Percentiles rank a stretch among this genome's conserved stretches.
Conservation (phyloP, 2,797 vertebrate genomes). For the Furcifer pardalis region DNA sequence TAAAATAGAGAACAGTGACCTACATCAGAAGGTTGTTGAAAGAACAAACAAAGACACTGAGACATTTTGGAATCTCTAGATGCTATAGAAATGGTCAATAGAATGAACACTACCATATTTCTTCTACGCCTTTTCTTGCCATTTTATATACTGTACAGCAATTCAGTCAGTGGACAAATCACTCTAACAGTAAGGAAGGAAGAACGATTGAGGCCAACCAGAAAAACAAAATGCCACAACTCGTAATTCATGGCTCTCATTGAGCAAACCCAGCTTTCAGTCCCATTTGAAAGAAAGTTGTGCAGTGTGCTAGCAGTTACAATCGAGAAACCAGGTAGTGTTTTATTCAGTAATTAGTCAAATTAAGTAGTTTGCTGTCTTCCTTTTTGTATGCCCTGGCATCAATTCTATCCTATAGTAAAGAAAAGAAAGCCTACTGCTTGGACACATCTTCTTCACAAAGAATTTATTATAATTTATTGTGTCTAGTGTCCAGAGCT, state of each 20-base stretch:
- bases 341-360: not conserved
- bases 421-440: not conserved
- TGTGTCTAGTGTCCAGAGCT: not conserved
- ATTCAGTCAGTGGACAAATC: slow-evolving; percentile 3
- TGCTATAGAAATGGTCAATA: not conserved
- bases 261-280: not conserved
- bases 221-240: not conserved
- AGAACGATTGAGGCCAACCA: not conserved
- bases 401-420: not conserved
- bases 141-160: not conserved
- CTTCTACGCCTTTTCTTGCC: not conserved
- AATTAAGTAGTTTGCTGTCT: slow-evolving; percentile 2
- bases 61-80: not conserved
- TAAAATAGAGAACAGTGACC: not conserved
- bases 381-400: slow-evolving; percentile 3
- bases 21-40: slow-evolving; percentile 5
- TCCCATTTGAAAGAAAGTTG: not conserved
- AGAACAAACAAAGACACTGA: not conserved
- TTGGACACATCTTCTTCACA: slow-evolving; percentile 2
- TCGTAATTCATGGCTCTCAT: slow-evolving; percentile 1
- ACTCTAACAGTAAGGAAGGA: slow-evolving; percentile 6
- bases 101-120: not conserved
- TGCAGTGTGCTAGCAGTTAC: not conserved
- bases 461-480: too few species aligned
- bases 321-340: slow-evolving; percentile 9